phyloP scores from a whole-genome alignment of 2,888 invertebrate species.

The Chrysotoxum bicinctum region DNA sequence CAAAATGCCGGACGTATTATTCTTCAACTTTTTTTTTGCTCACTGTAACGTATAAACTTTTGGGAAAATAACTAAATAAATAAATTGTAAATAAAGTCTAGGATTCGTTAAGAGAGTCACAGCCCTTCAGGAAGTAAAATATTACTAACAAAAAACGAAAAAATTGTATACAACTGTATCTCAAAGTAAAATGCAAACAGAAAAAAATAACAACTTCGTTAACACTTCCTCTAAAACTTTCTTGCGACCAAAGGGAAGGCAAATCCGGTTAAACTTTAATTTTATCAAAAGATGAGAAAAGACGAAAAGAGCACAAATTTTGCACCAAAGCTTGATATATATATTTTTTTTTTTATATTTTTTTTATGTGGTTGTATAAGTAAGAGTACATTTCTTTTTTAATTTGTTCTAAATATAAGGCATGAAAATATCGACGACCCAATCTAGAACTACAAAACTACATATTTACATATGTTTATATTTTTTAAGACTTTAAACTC shows the following conservation, averaged over 20 bases:
- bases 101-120: background rate
- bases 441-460: too few species aligned
- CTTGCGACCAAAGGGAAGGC: background rate
- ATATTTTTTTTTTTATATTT: background rate
- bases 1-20: conserved; percentile 1
- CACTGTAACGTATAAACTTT: background rate
- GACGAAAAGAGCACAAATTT: background rate
- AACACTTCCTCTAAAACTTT: background rate
- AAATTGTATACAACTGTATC: background rate
- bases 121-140: background rate
- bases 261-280: background rate
- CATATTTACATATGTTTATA: too few species aligned
- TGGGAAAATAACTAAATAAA: background rate
- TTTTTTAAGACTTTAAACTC: too few species aligned
- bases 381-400: too few species aligned
- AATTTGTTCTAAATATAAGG: too few species aligned
- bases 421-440: too few species aligned
- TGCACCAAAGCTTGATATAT: background rate
- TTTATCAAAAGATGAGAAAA: background rate
- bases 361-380: background rate
- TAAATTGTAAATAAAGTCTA: background rate
- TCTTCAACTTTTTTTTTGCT: background rate
- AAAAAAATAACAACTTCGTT: background rate
- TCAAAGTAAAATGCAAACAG: background rate
- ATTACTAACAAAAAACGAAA: background rate